Base-by-base conservation (phyloP, 2,797 vertebrate species). In the Aulostomus chinensis region DNA sequence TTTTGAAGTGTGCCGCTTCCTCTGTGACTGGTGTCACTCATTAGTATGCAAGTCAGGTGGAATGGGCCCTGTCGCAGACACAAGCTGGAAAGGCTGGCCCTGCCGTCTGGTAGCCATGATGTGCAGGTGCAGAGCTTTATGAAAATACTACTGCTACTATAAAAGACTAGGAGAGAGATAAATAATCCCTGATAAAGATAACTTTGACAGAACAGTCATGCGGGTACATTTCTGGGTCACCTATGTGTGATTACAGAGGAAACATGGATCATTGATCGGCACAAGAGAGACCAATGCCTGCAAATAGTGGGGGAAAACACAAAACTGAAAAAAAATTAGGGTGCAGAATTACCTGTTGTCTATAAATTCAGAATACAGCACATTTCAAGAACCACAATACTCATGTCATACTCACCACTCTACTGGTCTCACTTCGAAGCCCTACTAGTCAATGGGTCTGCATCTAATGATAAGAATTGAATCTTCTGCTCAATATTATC, bases 1-100 rank as follows among this genome's bases (percentile, higher is more conserved):
- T 64, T 76, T 69, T 60, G 31, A 85, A 82, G 75, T 84, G 76
- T 83, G 83, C 38, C 86, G 85, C 80, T 81, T 88, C 84, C 82
- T 86, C 46, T 64, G 85, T 78, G 82, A 63, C 68, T 42, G 16
- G 42, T 51, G 72, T 51, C 59, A 50, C 46, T 83, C 74, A 50
- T 46, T 30, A 54, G 40, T 1, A 45, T 47, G 59, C 34, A 10
- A 37, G 40, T 54, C 57, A 30, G 49, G 28, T 50, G 49, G 68
- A 58, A 64, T 41, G 24, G 45, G 45, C 51, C 55, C 34, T 51
- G 33, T 35, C 14, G 24, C 39, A 61, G 51, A 56, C 2, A 29
- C 17, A 37, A 52, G 21, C 46, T 1, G 34, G 17, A 38, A 15
- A 48, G 35, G 11, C 12, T 9, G 45, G 25, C 16, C 28, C 24